These are phyloP conservation scores for Drosophila ananassae DNA, from an alignment of 1,140 invertebrate species.

Conservation along the genomic window DNA sequence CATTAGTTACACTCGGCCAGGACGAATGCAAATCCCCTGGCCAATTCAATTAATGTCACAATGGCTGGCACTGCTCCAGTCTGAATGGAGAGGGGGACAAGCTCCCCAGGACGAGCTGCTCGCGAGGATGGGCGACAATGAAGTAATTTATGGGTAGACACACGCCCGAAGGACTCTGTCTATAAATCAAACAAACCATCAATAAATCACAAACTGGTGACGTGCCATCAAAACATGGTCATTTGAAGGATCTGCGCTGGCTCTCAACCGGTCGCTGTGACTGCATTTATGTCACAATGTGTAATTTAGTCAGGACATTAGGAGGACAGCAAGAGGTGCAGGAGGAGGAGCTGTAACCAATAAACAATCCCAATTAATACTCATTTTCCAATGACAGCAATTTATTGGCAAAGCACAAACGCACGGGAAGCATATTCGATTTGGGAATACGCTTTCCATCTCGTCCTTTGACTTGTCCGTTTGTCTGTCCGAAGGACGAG, in stretches of 20 bases:
- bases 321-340: neutral
- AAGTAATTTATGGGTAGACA: constrained; percentile 44
- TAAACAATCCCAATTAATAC: constrained; percentile 52
- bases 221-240: constrained; percentile 53
- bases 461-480: neutral
- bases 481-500: neutral
- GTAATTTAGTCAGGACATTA: constrained; percentile 10
- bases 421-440: neutral
- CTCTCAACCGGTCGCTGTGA: neutral
- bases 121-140: neutral
- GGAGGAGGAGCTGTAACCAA: neutral
- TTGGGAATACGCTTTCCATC: neutral
- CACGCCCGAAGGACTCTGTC: neutral
- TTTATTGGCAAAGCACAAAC: constrained; percentile 28
- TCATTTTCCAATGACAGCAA: constrained; percentile 38
- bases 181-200: constrained; percentile 57
- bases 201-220: constrained; percentile 68
- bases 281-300: constrained; percentile 31
- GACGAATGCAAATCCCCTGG: constrained; percentile 12
- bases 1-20: neutral
- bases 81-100: neutral
- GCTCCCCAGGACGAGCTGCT: neutral
- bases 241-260: neutral
- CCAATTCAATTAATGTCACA: constrained; percentile 23
- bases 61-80: neutral